Evolutionary conservation across 2,888 invertebrate genomes (phyloP), one percentile per base, ranked within the genome.

Genomic region (Plutella xylostella): DNA sequence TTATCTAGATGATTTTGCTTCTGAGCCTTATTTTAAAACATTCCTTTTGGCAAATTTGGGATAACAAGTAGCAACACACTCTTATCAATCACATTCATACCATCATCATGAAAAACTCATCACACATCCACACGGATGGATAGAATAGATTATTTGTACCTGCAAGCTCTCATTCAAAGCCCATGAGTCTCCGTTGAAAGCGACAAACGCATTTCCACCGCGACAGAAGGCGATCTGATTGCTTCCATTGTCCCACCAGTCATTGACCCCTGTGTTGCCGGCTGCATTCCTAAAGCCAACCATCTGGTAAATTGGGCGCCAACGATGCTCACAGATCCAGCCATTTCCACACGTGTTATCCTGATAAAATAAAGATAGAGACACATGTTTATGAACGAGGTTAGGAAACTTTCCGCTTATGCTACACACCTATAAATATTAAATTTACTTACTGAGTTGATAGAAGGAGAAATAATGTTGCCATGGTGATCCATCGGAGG

Each of bases 251-350:
- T 89, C 88, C 90, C 92, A 92, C 91, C 92, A 94, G 60, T 85
- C 80, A 35, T 72, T 79, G 0, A 89, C 46, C 0, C 55, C 62
- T 0, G 88, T 85, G 30, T 68, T 76, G n/a, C 74, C 78, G 1
- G 88, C 91, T 0, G 77, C 85, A 56, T 91, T 91, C 48, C 89
- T 85, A 65, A 92, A 93, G 1, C 62, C 82, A 0, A 90, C 89
- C 92, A 93, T 93, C 49, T 87, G 86, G 68, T 78, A 87, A 54
- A 93, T 90, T 62, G 90, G 88, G 1, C 88, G 72, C 92, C 92
- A 93, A 1, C 93, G 85, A 65, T 93, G 91, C 68, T 94, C 92
- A 59, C 92, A 92, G 0, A 92, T 70, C 90, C 91, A 92, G 5
- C 90, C 90, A 53, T 87, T 87, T 1, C 85, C 85, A 58, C 92